These are phyloP conservation scores for Procambarus virginalis DNA, from an alignment of 1,140 invertebrate species.

Conservation along the genomic window DNA sequence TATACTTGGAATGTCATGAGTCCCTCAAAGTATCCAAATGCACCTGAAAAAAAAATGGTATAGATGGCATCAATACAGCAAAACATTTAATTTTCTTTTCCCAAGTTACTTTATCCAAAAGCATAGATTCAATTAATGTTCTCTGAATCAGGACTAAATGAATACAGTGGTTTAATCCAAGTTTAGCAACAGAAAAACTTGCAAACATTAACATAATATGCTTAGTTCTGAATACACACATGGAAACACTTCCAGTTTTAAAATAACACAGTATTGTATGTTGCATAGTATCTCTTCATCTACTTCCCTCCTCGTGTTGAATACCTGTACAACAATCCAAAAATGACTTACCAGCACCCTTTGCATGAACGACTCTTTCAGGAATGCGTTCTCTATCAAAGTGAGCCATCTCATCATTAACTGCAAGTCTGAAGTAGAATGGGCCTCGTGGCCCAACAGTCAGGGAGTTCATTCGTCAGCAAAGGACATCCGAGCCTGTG, in stretches of 20 bases:
- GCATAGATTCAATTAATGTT: no score
- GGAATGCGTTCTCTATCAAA: constrained; percentile 95
- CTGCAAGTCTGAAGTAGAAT: constrained; percentile 89
- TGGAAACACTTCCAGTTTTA: no score
- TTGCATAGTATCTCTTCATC: no score
- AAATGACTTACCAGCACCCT: constrained; percentile 85
- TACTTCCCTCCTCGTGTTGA: not conserved
- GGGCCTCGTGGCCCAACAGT: constrained; percentile 93
- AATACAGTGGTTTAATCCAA: no score
- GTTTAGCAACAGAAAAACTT: no score
- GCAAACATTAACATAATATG: no score
- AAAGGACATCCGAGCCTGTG: constrained; percentile 86
- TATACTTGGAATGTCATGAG: constrained; percentile 91
- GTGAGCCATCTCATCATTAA: constrained; percentile 93
- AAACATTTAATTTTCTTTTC: no score
- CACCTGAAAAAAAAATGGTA: constrained; percentile 78
- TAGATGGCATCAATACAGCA: not conserved
- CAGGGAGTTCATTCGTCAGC: constrained; percentile 83
- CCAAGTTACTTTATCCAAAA: no score
- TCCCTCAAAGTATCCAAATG: constrained; percentile 97
- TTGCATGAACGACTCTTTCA: constrained; percentile 97
- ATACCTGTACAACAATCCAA: not conserved
- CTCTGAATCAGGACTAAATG: no score
- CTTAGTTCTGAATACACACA: no score
- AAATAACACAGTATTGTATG: no score